Evolutionary conservation across 2,113 vertebrate species (phyloP).

Genomic region (Neogale vison): DNA sequence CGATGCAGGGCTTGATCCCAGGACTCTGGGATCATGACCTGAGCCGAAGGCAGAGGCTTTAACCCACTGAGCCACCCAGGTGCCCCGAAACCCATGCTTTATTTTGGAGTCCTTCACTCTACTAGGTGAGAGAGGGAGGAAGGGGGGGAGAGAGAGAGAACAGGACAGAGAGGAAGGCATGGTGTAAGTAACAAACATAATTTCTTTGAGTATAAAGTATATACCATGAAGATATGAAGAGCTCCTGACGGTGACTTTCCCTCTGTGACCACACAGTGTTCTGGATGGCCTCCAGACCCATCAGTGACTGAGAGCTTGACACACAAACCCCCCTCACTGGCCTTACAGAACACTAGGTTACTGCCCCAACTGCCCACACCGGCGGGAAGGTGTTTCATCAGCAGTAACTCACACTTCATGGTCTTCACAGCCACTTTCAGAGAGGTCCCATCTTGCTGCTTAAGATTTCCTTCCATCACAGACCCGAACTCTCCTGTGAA

Average conservation of each 20-base stretch:
- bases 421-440: conserved; percentile 99
- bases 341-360: not conserved
- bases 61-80: too few relatives aligned
- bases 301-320: rapidly evolving
- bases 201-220: not conserved
- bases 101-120: not conserved
- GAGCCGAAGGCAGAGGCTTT: too few relatives aligned
- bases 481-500: conserved; percentile 97
- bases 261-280: not conserved
- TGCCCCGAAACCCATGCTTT: not conserved
- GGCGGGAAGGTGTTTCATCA: rapidly evolving
- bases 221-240: rapidly evolving
- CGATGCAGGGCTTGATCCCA: too few relatives aligned
- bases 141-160: too few relatives aligned
- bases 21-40: too few relatives aligned
- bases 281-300: not conserved
- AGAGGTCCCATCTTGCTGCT: conserved; percentile 84
- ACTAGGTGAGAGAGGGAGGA: rapidly evolving
- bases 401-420: conserved; percentile 94
- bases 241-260: not conserved
- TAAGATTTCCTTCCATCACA: conserved; percentile 94
- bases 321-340: not conserved
- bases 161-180: rapidly evolving
- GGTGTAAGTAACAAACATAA: rapidly evolving
- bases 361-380: not conserved